Evolutionary conservation across 2,797 vertebrate genomes (phyloP), one percentile per base, ranked within the genome.

Genomic region (Chelon labrosus): DNA sequence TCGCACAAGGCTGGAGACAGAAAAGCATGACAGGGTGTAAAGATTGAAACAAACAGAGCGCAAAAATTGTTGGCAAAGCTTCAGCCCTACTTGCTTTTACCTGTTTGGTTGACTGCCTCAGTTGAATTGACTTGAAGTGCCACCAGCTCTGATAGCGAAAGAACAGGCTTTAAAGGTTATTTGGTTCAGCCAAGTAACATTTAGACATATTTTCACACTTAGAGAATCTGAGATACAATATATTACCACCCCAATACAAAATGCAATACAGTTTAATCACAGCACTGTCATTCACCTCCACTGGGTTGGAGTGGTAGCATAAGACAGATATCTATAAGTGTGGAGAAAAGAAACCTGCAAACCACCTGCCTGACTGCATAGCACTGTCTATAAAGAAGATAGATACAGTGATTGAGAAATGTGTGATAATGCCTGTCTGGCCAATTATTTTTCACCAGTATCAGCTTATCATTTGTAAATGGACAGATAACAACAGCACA

Each of bases 91-190:
- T 58, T 84, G 73, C 25, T 61, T 83, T 89, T 90, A 94, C 95
- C 93, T 91, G 93, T 94, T 81, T 88, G 90, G 86, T 94, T 95
- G 82, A 85, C 80, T 56, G 78, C 73, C 74, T 89, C 81, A 7
- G 86, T 86, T 56, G 89, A 89, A 73, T 93, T 95, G 66, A 82
- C 55, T 42, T 84, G 84, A 49, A 79, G 72, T 65, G 47, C 52
- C 67, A 88, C 27, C 61, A 94, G 16, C 79, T 95, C 94, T 95
- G 82, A 72, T 65, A 86, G 46, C 70, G 59, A 50, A 73, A 78
- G 27, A 61, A 71, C 27, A 11, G 22, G 17, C 13, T 70, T 77
- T 58, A 72, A 70, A 66, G 19, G 64, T 2, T 42, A 19, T 49
- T 11, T 55, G 37, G 17, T 74, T 70, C 61, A 56, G 19, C 11